These are phyloP conservation scores for Papilio machaon DNA, from an alignment of 1,140 invertebrate species.

Conservation along the genomic window DNA sequence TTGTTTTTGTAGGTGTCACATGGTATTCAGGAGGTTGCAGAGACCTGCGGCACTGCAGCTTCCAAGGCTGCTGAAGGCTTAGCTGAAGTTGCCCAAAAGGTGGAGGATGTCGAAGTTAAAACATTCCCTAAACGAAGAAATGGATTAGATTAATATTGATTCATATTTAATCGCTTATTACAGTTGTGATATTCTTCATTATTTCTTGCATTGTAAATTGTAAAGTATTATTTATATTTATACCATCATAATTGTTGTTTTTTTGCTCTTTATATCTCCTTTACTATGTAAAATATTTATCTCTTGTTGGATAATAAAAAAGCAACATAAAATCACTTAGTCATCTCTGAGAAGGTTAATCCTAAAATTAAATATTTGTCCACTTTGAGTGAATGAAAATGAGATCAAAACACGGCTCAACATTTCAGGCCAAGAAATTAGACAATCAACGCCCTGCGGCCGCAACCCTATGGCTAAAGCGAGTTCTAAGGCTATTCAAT, in stretches of 20 bases:
- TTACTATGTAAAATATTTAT: background rate
- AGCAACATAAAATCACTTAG: no score
- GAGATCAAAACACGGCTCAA: no score
- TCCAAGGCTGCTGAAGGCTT: conserved; percentile 67
- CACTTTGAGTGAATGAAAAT: no score
- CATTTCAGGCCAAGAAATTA: no score
- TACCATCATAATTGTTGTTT: conserved; percentile 9
- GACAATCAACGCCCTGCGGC: no score
- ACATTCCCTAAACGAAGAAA: conserved; percentile 69
- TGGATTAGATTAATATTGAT: conserved; percentile 64
- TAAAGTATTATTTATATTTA: conserved; percentile 46
- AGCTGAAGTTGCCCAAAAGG: conserved; percentile 66
- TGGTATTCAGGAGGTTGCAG: conserved; percentile 72
- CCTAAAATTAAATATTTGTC: no score
- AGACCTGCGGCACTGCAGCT: conserved; percentile 72
- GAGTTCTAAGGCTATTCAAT: no score
- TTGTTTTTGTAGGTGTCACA: conserved; percentile 61
- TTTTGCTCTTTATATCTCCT: background rate
- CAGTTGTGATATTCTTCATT: conserved; percentile 39
- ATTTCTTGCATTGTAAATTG: conserved; percentile 43
- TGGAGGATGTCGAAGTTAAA: conserved; percentile 70
- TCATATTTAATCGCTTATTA: conserved; percentile 15
- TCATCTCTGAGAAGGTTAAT: no score
- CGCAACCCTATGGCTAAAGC: no score
- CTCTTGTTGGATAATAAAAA: no score